These are phyloP conservation scores for Takifugu flavidus DNA, from an alignment of 2,113 vertebrate species.

Conservation along the genomic window DNA sequence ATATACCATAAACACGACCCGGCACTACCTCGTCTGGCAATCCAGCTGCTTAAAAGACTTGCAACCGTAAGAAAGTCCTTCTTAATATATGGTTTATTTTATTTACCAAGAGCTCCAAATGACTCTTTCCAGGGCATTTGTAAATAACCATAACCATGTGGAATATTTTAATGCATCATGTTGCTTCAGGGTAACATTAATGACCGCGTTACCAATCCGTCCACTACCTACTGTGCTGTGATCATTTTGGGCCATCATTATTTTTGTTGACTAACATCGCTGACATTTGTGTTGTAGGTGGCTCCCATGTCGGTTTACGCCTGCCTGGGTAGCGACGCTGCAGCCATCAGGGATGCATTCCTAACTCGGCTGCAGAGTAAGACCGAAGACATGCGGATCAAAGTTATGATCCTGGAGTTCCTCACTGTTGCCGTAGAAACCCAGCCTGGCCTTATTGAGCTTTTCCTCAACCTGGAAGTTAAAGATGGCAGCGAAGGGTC, in stretches of 20 bases:
- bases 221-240: background rate
- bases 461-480: slow-evolving; percentile 93
- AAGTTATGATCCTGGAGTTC: slow-evolving; percentile 97
- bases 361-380: slow-evolving; percentile 90
- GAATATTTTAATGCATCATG: too few species aligned
- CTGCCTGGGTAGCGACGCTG: slow-evolving; percentile 90
- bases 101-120: background rate
- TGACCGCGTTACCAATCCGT: too few species aligned
- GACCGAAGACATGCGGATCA: slow-evolving; percentile 95
- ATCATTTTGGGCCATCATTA: background rate
- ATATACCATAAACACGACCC: slow-evolving; percentile 98
- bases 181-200: too few species aligned
- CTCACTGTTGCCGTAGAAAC: slow-evolving; percentile 96
- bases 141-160: too few species aligned
- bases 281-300: slow-evolving; percentile 72
- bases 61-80: slow-evolving; percentile 78
- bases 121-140: too few species aligned
- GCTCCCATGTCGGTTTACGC: slow-evolving; percentile 98
- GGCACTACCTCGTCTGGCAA: slow-evolving; percentile 90
- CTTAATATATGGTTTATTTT: background rate
- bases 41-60: slow-evolving; percentile 93
- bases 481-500: slow-evolving; percentile 86
- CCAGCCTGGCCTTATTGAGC: slow-evolving; percentile 94
- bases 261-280: background rate
- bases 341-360: slow-evolving; percentile 93